Evolutionary conservation across 2,113 vertebrate genomes (phyloP), one percentile per base, ranked within the genome.

Genomic region (Thalassarche chlororhynchos): DNA sequence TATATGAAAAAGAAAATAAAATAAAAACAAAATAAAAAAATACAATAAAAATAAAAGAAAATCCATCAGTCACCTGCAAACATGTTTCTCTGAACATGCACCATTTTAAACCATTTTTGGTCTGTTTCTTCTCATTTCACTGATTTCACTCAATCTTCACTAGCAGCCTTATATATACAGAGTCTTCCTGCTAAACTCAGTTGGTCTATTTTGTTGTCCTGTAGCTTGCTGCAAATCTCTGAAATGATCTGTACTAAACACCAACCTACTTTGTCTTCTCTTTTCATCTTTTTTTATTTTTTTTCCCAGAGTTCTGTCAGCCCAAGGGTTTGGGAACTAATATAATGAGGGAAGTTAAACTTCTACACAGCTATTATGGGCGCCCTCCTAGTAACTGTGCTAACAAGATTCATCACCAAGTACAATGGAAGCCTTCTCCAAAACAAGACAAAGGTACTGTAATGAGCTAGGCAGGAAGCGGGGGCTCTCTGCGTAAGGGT

Each of bases 401-500:
- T 94, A 93, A 91, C 78, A 91, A 95, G 84, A 96, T 80, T 85
- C 93, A 94, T 90, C 91, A 80, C 75, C 51, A 83, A 83, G 49
- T 46, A 95, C 52, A 97, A 97, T 65, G 79, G 78, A 93, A 93
- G 84, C 84, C 83, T 94, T 93, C 95, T 96, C 78, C 83, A 57
- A 91, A 91, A 77, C 47, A 94, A 96, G 89, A 93, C 94, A 95
- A 96, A 95, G 89, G 91, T 89, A 79, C 91, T 85, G 87, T 79
- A 95, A 85, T 70, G 89, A 96, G 91, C 84, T 83, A 94, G 87
- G 84, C 84, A 96, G 91, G 94, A 96, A 93, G 75, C 44, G 1
- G 32, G 32, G 75, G 74, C 74, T n/a, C 54, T 16, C 71, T 24
- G 26, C 0, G 2, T 58, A 94, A 75, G 84, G 71, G 66, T 85